These are phyloP conservation scores for Platysteira castanea DNA, from an alignment of 2,113 vertebrate genomes.

Conservation along the genomic window DNA sequence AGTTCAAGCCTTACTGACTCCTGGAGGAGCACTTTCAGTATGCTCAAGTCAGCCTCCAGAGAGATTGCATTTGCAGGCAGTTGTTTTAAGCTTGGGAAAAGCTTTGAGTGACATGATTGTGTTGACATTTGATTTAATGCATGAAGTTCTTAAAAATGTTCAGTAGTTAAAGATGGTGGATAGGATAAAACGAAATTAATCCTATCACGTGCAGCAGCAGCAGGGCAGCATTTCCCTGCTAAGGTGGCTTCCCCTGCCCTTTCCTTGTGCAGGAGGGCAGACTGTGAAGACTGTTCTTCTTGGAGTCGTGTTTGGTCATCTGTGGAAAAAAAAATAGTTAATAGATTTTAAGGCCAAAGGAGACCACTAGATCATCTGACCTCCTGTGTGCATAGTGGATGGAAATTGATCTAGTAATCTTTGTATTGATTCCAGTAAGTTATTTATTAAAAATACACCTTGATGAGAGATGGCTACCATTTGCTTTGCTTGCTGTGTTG, in stretches of 20 bases:
- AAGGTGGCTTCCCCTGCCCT: neutral
- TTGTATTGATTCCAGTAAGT: neutral
- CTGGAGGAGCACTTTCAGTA: neutral
- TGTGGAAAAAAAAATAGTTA: neutral
- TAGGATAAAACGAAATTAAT: slow-evolving; percentile 4
- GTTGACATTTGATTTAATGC: slow-evolving; percentile 28
- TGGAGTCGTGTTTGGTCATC: neutral
- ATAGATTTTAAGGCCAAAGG: slow-evolving; percentile 13
- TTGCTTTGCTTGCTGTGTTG: neutral
- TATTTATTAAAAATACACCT: neutral
- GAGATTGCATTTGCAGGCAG: neutral
- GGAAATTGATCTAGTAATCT: slow-evolving; percentile 8
- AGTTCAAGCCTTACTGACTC: neutral
- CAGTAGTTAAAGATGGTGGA: neutral
- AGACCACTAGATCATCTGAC: neutral
- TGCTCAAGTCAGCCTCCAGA: neutral
- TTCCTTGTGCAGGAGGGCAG: neutral
- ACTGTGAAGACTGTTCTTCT: neutral
- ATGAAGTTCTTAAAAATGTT: neutral
- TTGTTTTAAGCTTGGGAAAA: neutral
- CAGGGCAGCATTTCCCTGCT: neutral
- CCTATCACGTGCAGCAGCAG: neutral
- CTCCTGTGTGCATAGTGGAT: neutral
- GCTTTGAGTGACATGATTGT: neutral
- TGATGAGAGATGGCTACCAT: neutral